Base-by-base conservation (phyloP, 2,797 vertebrate genomes). In the Coendou prehensilis region DNA sequence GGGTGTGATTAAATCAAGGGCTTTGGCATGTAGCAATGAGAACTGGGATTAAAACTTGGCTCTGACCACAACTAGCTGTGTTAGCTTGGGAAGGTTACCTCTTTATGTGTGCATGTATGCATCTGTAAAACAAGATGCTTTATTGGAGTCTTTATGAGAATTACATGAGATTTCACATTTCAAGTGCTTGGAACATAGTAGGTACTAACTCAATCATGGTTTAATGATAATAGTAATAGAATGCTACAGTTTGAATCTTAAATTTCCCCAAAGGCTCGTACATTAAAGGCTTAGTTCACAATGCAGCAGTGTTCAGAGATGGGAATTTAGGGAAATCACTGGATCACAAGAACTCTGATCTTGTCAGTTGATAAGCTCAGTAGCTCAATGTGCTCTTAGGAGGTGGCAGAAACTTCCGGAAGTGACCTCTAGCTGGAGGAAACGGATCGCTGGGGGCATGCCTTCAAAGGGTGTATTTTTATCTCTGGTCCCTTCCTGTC, bases 91-190 rank as follows among this genome's bases (percentile, higher is more conserved):
- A 69, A 87, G 61, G n/a, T 78, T 30, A 75, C 6, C 26, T 89
- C 69, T 80, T 84, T 37, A 17, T 8, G 0, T 37, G 56, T 41
- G 17, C 9, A 30, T n/a, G 79, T 88, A 88, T 30, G 3, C 15
- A 57, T 75, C 23, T 91, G 9, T 86, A 79, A 79, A 86, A 92
- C 85, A 52, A 88, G 20, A 57, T 56, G 75, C 7, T 63, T 93
- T 45, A 41, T 41, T 64, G 56, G 8, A 57, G n/a, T 82, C 20
- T 67, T 85, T 33, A 6, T 63, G 37, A 88, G 5, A 41, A 93
- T 91, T 85, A 52, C 26, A 30, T 47, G n/a, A 87, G 26, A 67
- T 67, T 85, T 26, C 1, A n/a, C 1, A 23, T 80, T 86, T 73
- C 45, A 75, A 75, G 73, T 28, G 10, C 73, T 28, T 47, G 41